Evolutionary conservation across 2,888 invertebrate genomes (phyloP), one percentile per base, ranked within the genome.

Genomic region (Neoascia interrupta): DNA sequence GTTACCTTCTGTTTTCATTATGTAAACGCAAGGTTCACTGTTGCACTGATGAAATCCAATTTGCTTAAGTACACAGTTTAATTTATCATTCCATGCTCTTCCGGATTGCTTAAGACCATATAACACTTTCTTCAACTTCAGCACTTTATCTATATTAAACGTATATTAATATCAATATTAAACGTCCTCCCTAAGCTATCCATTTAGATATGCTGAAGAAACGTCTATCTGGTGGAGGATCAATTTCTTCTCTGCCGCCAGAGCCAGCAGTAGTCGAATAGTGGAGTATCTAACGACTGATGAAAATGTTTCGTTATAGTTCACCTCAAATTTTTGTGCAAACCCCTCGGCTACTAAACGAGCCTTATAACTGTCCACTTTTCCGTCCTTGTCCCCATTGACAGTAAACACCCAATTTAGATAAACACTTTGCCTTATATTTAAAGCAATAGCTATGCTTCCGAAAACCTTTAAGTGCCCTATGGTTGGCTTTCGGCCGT

Each of bases 151-250:
- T 70, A 58, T 1, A 28, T 13, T 21, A 81, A 83, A 8, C 58
- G 10, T 16, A 82, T 79, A 0, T 79, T 81, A 11, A 82, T 82
- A 0, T 41, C 15, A 81, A 83, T 81, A 16, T 54, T n/a, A 82
- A 1, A 83, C 64, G 0, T 36, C 36, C 10, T 83, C 81, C 11
- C 68, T 11, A 5, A 84, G 49, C 10, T 74, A 34, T 8, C 60
- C 69, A 19, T 83, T 82, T 2, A 83, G 31, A 23, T 82, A 84
- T 0, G 81, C 82, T 0, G 82, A 39, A 1, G 82, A 69, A 4
- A 82, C 76, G 49, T 82, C 81, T 64, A 83, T 76, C 13, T 82
- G 82, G n/a, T 83, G 80, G 1, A 83, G 11, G 6, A 81, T 34
- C 23, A 82, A 31, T 0, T 63, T 49, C 11, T 76, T 45, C 45